Evolutionary conservation across 1,140 invertebrate genomes (phyloP).

Genomic region (Drosophila busckii): DNA sequence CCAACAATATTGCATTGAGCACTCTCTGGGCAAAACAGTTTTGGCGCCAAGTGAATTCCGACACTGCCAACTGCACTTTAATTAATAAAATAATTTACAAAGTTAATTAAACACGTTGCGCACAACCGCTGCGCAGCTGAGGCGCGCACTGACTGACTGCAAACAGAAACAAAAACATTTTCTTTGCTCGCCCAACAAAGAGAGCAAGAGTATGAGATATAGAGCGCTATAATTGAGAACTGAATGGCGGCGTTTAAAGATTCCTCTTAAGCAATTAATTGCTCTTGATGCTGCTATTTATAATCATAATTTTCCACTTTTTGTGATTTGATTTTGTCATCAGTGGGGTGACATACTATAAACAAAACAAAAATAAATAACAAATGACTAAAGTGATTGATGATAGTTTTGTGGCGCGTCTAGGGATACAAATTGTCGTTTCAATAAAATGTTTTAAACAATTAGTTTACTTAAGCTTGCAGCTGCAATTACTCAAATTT

Average conservation of each 20-base stretch:
- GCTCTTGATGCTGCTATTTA: constrained; percentile 39
- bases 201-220: constrained; percentile 3
- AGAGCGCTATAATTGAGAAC: constrained; percentile 5
- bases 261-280: too few species aligned
- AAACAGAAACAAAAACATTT: constrained; percentile 26
- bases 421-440: constrained; percentile 31
- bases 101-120: constrained; percentile 10
- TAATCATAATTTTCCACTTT: constrained; percentile 29
- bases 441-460: constrained; percentile 7
- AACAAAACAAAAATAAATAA: constrained; percentile 56
- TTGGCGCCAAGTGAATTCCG: constrained; percentile 33
- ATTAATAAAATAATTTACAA: constrained; percentile 23
- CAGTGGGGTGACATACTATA: constrained; percentile 41
- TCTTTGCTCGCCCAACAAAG: constrained; percentile 19
- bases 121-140: constrained; percentile 33
- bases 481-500: not conserved
- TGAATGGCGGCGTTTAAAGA: not conserved
- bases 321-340: constrained; percentile 48
- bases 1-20: constrained; percentile 72
- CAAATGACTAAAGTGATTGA: constrained; percentile 52
- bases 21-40: constrained; percentile 3
- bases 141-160: constrained; percentile 23
- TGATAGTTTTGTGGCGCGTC: constrained; percentile 24
- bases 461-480: not conserved
- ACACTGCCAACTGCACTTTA: constrained; percentile 1